A percentile compares a stretch with the other conserved stretches of the same genome.
Evolutionary conservation across 2,797 vertebrate genomes (phyloP).

Genomic region (Microcaecilia unicolor): DNA sequence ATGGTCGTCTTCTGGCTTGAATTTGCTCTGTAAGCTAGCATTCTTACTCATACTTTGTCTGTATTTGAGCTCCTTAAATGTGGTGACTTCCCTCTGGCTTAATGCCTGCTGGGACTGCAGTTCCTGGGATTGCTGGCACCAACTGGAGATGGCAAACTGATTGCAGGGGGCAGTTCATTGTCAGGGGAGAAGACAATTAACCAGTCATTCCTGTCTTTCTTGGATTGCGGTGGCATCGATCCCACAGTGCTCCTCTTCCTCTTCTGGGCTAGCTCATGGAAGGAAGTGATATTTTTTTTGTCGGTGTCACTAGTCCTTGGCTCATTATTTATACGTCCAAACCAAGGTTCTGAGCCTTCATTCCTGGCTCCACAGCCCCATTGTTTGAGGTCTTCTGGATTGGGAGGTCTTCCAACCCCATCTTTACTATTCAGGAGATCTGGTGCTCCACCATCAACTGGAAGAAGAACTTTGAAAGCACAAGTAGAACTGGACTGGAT

Average conservation of each 20-base stretch:
- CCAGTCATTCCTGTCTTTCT: slow-evolving; percentile 82
- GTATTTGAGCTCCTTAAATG: slow-evolving; percentile 78
- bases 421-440: neutral
- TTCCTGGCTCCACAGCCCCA: fast-evolving
- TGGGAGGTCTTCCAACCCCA: neutral
- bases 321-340: too few relatives aligned
- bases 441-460: slow-evolving; percentile 26
- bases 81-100: slow-evolving; percentile 56
- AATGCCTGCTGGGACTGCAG: neutral
- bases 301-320: too few relatives aligned
- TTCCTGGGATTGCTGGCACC: neutral
- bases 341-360: slow-evolving; percentile 3
- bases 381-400: fast-evolving
- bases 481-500: slow-evolving; percentile 9
- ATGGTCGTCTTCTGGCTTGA: too few relatives aligned
- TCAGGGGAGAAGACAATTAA: slow-evolving; percentile 89
- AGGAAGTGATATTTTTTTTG: slow-evolving; percentile 69
- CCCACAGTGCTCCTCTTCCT: slow-evolving; percentile 54
- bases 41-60: slow-evolving; percentile 52
- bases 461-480: slow-evolving; percentile 6
- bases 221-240: slow-evolving; percentile 32
- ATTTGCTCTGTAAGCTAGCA: slow-evolving; percentile 11
- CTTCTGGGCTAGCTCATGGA: slow-evolving; percentile 75
- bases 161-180: slow-evolving; percentile 52
- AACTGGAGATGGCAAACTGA: slow-evolving; percentile 7